Percentiles rank a stretch among this genome's conserved stretches.
Conservation (phyloP, 2,797 vertebrate species). For the Rhadinocentrus ornatus region DNA sequence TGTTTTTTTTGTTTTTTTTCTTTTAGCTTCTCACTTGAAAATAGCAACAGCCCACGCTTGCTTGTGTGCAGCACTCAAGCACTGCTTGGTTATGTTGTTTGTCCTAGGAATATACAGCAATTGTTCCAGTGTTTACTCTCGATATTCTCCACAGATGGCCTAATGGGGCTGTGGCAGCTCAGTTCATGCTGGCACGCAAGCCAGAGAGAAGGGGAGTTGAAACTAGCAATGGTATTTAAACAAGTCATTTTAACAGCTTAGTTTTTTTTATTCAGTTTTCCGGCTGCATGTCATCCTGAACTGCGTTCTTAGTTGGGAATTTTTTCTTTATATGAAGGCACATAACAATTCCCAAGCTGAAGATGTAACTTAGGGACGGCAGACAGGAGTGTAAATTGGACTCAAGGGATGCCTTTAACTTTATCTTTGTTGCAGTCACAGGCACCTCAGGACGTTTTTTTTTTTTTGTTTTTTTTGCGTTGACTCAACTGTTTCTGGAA, state of each 20-base stretch:
- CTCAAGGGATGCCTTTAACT: conserved; percentile 38
- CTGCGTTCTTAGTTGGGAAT: not conserved
- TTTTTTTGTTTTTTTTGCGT: conserved; percentile 48
- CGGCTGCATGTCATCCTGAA: not conserved
- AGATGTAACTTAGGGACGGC: conserved; percentile 20
- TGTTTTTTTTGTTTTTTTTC: not conserved
- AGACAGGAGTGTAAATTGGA: conserved; percentile 56
- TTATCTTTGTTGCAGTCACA: conserved; percentile 30
- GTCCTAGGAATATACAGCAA: conserved; percentile 46
- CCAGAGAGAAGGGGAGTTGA: conserved; percentile 24
- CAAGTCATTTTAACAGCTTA: conserved; percentile 17
- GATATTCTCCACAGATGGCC: conserved; percentile 53
- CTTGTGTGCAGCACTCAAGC: conserved; percentile 31
- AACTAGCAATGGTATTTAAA: conserved; percentile 31
- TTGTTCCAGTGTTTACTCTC: conserved; percentile 68
- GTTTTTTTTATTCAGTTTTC: conserved; percentile 18
- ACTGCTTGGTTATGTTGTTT: conserved; percentile 53
- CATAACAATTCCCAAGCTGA: conserved; percentile 13
- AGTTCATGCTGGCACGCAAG: conserved; percentile 47
- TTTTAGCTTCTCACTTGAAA: conserved; percentile 9
- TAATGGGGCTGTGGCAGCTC: conserved; percentile 45
- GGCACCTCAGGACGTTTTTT: conserved; percentile 46
- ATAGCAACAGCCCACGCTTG: conserved; percentile 34
- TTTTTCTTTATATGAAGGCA: not conserved
- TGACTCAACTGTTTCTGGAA: conserved; percentile 59